Conservation (phyloP, 2,888 invertebrate genomes). For the Drosophila mercatorum region DNA sequence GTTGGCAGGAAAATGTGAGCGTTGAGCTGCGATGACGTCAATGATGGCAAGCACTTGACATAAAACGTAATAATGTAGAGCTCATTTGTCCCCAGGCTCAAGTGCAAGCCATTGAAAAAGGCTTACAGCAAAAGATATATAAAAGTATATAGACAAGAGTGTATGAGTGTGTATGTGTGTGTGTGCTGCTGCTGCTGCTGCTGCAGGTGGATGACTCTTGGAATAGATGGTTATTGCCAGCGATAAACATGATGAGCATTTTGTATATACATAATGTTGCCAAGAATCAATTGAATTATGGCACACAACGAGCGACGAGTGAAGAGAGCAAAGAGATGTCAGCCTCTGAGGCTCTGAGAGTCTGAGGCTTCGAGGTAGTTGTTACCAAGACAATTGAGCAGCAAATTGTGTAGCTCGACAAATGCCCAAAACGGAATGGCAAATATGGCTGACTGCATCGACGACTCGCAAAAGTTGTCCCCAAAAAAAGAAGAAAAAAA, state of each 20-base stretch:
- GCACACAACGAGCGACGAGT: slow-evolving; percentile 31
- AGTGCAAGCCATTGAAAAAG: slow-evolving; percentile 75
- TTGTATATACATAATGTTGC: slow-evolving; percentile 59
- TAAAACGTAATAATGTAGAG: slow-evolving; percentile 79
- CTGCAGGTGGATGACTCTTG: slow-evolving; percentile 32
- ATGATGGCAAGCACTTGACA: slow-evolving; percentile 56
- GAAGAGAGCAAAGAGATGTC: neutral
- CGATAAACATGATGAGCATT: slow-evolving; percentile 66
- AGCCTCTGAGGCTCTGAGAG: neutral
- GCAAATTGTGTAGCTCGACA: slow-evolving; percentile 77
- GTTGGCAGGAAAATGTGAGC: slow-evolving; percentile 1
- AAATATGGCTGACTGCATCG: slow-evolving; percentile 62
- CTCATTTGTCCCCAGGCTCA: slow-evolving; percentile 74
- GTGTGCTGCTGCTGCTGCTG: neutral
- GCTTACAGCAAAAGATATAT: slow-evolving; percentile 51
- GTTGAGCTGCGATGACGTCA: slow-evolving; percentile 52
- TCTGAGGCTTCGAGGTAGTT: slow-evolving; percentile 3
- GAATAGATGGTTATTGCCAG: slow-evolving; percentile 61
- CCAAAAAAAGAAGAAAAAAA: neutral
- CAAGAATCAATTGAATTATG: slow-evolving; percentile 78
- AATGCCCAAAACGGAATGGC: slow-evolving; percentile 73
- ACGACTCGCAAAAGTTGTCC: slow-evolving; percentile 19
- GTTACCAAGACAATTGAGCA: slow-evolving; percentile 75
- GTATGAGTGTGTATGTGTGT: neutral
- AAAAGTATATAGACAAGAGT: slow-evolving; percentile 4